phyloP scores from a whole-genome alignment of 2,888 invertebrate species.

The Euclidia mi region DNA sequence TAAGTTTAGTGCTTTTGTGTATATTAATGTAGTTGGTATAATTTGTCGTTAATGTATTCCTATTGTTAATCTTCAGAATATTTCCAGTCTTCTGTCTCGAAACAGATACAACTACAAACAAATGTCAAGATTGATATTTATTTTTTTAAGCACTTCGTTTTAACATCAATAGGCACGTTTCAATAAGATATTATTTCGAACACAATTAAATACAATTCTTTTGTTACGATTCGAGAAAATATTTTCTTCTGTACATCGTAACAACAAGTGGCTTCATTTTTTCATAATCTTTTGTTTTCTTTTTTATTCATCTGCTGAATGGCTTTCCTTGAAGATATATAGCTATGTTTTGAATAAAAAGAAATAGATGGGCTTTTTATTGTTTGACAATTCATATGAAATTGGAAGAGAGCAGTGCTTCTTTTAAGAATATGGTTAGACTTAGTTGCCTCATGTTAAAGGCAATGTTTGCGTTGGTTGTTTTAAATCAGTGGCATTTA shows the following conservation, averaged over 20 bases:
- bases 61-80: too few species aligned
- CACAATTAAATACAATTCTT: conserved; percentile 36
- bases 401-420: neutral
- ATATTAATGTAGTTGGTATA: too few species aligned
- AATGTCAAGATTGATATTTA: too few species aligned
- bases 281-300: conserved; percentile 36
- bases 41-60: too few species aligned
- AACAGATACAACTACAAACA: too few species aligned
- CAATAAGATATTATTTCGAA: conserved; percentile 14
- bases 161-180: conserved; percentile 10
- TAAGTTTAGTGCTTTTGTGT: too few species aligned
- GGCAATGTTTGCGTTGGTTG: too few species aligned
- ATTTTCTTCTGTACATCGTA: conserved; percentile 26
- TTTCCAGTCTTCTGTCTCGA: too few species aligned
- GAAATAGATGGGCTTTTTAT: conserved; percentile 4
- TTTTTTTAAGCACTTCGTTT: neutral
- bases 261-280: conserved; percentile 43
- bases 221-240: conserved; percentile 40
- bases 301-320: conserved; percentile 37
- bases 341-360: conserved; percentile 21
- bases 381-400: conserved; percentile 1
- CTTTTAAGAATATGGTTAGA: neutral
- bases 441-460: too few species aligned
- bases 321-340: conserved; percentile 27
- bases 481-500: too few species aligned